Base-by-base conservation (phyloP, 2,113 vertebrate genomes). In the Cyprinodon brontotheroides region DNA sequence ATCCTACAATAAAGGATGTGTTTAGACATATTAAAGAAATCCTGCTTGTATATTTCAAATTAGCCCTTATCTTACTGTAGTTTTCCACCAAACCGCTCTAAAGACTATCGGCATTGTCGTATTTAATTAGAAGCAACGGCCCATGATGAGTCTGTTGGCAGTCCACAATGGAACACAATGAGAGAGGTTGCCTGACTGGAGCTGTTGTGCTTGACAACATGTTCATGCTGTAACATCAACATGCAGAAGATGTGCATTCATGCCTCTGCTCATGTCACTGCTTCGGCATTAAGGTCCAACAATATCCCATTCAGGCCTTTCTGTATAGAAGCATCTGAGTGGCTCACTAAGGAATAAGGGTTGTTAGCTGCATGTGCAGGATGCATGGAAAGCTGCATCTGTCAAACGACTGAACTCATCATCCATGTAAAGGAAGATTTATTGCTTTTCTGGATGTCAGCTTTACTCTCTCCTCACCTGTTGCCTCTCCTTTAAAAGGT, bases 171-270 rank as follows among this genome's bases (percentile, higher is more conserved):
- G 70, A 75, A 61, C 48, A 89, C 82, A 87, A 72, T 81, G 72
- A 83, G 65, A 12, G 79, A 87, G 72, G 65, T 41, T 81, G 77
- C 41, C 43, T 89, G 84, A 83, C 82, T 82, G 79, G 73, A 84
- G 67, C 82, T 71, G 74, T 84, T 86, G 85, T 84, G 80, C 62
- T 29, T 76, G 72, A 81, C 68, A 86, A 75, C 70, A 83, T 73
- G 70, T 61, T 57, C 50, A 57, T 83, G 4, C 45, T 59, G 45
- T 36, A 68, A 73, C 60, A 87, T 78, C 39, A 53, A 89, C 86
- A 80, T 60, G 73, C 79, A 86, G 65, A 64, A 86, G 74, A 81
- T 73, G 61, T 68, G 85, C 68, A 45, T 63, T 72, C 69, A 62
- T 85, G 40, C 79, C 62, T 62, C 53, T 78, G 78, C 86, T 77